A percentile compares a stretch with the other conserved stretches of the same genome.
Evolutionary conservation across 2,797 vertebrate species (phyloP).

Genomic region (Schizopygopsis malacanthus): DNA sequence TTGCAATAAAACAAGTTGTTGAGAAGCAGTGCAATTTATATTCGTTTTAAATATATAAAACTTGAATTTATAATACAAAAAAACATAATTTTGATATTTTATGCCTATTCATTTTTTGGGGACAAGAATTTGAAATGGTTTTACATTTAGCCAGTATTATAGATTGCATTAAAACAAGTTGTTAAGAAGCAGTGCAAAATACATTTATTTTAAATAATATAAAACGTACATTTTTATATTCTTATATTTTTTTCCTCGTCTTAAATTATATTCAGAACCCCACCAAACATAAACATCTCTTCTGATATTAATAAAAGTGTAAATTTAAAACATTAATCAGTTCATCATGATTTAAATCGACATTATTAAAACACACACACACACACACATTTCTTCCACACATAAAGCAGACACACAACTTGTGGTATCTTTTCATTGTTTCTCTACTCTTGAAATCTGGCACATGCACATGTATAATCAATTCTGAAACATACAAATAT

Average conservation of each 20-base stretch:
- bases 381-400: slow-evolving; percentile 4
- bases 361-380: background rate
- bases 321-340: background rate
- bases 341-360: background rate
- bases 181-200: too few species aligned
- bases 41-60: too few species aligned
- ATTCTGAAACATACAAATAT: slow-evolving; percentile 72
- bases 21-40: too few species aligned
- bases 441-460: slow-evolving; percentile 73
- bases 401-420: slow-evolving; percentile 68
- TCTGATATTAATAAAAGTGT: background rate
- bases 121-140: too few species aligned
- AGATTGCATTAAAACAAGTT: slow-evolving; percentile 68
- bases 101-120: too few species aligned
- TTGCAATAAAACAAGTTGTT: too few species aligned
- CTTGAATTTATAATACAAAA: too few species aligned
- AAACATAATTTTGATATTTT: too few species aligned
- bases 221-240: too few species aligned
- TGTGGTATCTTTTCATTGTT: slow-evolving; percentile 71
- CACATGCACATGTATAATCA: slow-evolving; percentile 74
- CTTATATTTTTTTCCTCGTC: background rate
- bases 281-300: background rate
- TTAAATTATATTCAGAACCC: too few species aligned
- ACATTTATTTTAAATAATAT: too few species aligned
- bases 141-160: too few species aligned